Base-by-base conservation (phyloP, 2,113 vertebrate genomes). In the Tamias sibiricus region DNA sequence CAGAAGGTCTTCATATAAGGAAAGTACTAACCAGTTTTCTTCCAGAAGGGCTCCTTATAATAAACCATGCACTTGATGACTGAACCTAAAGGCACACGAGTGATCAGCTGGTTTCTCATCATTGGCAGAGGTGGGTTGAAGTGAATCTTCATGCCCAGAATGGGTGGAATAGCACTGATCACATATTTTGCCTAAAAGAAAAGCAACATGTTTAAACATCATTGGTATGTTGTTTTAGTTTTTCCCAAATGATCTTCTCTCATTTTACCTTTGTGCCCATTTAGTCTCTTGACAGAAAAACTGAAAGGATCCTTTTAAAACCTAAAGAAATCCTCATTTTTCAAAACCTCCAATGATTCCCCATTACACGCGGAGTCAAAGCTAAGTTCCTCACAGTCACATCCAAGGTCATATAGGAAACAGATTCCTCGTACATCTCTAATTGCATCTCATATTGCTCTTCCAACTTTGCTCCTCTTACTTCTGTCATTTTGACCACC, bases 51-150 rank as follows among this genome's bases (percentile, higher is more conserved):
- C 95, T 99, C 99, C 84, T 98, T 99, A 96, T 99, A 99, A 98
- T 99, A 99, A 71, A 99, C 99, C 84, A 99, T 99, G 98, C 99
- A 99, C 97, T 99, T 99, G 98, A 99, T 99, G 97, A 99, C 99
- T 35, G 99, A 99, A 96, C 99, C 99, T 99, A 99, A 99, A 96
- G 99, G 99, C 30, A 99, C 98, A 47, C 99, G 99, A 94, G 98
- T 98, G 98, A 99, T 99, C 94, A 99, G 98, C 97, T 99, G 99
- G 97, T 99, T 99, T 97, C 99, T 99, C 98, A 99, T 95, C 0
- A 99, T 98, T 0, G 99, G 99, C 95, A 99, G 98, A 95, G 99
- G 98, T 11, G 99, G 99, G 81, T 96, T 99, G 97, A 99, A 99
- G 97, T 99, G 99, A 95, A 99, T 99, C 99, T 99, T 99, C 98